phyloP scores from a whole-genome alignment of 1,140 invertebrate species.

The Diachasma alloeum region DNA sequence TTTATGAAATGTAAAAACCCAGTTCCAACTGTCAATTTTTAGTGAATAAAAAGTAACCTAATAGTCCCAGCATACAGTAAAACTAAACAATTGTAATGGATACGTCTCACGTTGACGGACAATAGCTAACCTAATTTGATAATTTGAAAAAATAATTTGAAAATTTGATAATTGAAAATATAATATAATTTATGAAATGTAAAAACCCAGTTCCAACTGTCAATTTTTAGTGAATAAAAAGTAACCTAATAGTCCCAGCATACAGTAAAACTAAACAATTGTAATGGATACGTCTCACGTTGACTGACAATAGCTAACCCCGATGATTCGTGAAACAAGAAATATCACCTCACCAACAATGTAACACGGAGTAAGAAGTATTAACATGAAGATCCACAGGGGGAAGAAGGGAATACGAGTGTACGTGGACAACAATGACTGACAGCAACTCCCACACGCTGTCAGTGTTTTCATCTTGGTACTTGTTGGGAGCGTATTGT shows the following conservation, averaged over 20 bases:
- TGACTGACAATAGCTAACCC: not conserved
- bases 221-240: no score
- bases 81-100: not conserved
- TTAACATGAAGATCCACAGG: not conserved
- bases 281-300: not conserved
- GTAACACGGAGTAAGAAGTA: not conserved
- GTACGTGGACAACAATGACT: slow-evolving; percentile 59
- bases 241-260: no score
- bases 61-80: no score
- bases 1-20: no score
- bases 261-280: no score
- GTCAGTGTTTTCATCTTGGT: slow-evolving; percentile 55
- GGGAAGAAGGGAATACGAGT: not conserved
- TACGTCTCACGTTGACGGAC: not conserved
- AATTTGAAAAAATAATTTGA: no score
- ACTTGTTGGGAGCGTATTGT: slow-evolving; percentile 32
- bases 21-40: no score
- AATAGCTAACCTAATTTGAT: no score
- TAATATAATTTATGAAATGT: no score
- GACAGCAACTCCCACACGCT: slow-evolving; percentile 64
- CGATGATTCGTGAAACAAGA: not conserved
- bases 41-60: no score
- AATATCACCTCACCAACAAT: not conserved
- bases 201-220: no score
- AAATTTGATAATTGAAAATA: no score